Base-by-base conservation (phyloP, 1,140 invertebrate species). In the Berghia stephanieae region DNA sequence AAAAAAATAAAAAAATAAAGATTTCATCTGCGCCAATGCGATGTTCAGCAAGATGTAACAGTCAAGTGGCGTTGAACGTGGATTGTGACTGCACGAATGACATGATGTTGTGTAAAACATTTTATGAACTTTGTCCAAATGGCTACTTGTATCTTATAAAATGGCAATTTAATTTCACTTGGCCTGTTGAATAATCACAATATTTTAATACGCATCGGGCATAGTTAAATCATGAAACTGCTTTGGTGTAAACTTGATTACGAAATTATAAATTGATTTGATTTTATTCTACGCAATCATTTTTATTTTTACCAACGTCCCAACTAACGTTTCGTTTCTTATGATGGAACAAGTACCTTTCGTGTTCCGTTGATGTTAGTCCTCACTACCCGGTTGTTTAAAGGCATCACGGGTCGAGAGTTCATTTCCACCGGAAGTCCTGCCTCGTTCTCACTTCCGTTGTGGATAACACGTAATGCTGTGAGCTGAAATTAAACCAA, bases 381-480 rank as follows among this genome's bases (percentile, higher is more conserved):
- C 87, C 96, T 92, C 63, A 98, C 93, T 21, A 96, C 95, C 81
- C 96, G 92, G 90, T 97, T 95, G 90, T 98, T 94, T 24, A 98
- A 91, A 36, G 94, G 94, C 87, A 97, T 96, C 2, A 95, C 93
- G 42, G 96, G 96, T 88, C 96, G 92, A 88, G 94, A 95, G 91
- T 98, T 98, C 91, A 96, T 96, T 81, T 95, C 95, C 82, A 97
- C 91, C 21, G 94, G 94, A 69, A 95, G 95, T 90, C 95, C 95
- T n/a, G 94, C 43, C 1, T 76, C 38, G 27, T 79, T 75, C 42
- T 72, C 76, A 31, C 74, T 43, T 3, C 66, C 70, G 55, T 75
- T 77, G 78, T 78, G 81, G 44, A 82, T 40, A 21, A 80, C 76
- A n/a, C 81, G 74, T 46, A 82, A 68, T 3, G 68, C 55, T 8